phyloP scores from a whole-genome alignment of 2,113 vertebrate species.

The Donacobius atricapilla region DNA sequence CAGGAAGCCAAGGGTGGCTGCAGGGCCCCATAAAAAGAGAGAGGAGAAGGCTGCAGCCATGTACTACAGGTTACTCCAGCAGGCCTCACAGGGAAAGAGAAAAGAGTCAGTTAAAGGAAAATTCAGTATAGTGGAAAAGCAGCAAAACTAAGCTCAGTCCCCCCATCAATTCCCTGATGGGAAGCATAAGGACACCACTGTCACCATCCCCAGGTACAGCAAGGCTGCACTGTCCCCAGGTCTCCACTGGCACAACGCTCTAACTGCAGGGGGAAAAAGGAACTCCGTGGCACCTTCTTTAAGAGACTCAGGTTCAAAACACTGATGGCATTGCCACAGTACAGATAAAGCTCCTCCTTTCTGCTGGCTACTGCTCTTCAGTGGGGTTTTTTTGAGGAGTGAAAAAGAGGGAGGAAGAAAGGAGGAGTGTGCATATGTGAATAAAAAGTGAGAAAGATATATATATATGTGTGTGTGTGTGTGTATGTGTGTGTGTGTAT shows the following conservation, averaged over 20 bases:
- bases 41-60: background rate
- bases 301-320: background rate
- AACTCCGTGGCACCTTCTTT: background rate
- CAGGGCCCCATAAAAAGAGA: background rate
- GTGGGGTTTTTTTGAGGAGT: background rate
- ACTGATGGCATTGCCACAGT: rapidly evolving
- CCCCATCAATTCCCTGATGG: background rate
- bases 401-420: background rate
- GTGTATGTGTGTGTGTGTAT: rapidly evolving
- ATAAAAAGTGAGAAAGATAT: background rate
- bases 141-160: background rate
- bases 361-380: background rate
- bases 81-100: background rate
- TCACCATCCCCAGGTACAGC: background rate
- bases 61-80: background rate
- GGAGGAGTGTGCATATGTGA: background rate
- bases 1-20: background rate
- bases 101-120: background rate
- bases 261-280: background rate
- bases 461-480: rapidly evolving
- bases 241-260: background rate
- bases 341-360: background rate
- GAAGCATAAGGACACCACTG: background rate
- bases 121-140: background rate
- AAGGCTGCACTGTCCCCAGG: background rate